These are phyloP conservation scores for Paguma larvata DNA, from an alignment of 2,797 vertebrate species.

Conservation along the genomic window DNA sequence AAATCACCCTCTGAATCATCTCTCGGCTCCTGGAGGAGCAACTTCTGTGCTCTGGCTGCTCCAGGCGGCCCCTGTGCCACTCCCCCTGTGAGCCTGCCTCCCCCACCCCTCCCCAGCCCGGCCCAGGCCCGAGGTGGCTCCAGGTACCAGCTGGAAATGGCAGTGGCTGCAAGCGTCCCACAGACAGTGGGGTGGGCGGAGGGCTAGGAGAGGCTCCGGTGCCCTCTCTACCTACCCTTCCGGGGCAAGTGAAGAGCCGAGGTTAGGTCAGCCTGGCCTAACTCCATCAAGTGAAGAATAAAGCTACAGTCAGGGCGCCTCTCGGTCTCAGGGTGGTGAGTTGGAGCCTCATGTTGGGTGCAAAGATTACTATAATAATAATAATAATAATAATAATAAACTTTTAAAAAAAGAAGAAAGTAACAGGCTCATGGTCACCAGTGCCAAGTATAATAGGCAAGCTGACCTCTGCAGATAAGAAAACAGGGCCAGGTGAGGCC, in stretches of 20 bases:
- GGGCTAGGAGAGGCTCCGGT: neutral
- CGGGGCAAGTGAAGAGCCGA: neutral
- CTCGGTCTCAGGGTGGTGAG: neutral
- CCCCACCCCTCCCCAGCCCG: neutral
- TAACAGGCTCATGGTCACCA: neutral
- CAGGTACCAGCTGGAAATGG: conserved; percentile 52
- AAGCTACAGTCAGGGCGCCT: neutral
- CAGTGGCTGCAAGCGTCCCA: conserved; percentile 6
- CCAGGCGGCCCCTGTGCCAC: conserved; percentile 68
- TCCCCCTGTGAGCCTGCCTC: conserved; percentile 29
- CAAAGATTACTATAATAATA: neutral
- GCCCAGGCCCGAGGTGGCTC: neutral
- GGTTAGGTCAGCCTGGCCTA: neutral
- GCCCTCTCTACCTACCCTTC: neutral
- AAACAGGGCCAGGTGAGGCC: neutral
- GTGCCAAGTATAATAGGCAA: neutral
- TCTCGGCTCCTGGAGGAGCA: conserved; percentile 76
- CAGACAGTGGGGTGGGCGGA: neutral
- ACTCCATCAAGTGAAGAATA: neutral
- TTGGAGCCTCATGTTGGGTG: neutral
- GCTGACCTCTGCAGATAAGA: neutral
- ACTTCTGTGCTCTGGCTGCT: conserved; percentile 71
- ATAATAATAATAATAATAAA: neutral
- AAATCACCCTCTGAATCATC: conserved; percentile 86
- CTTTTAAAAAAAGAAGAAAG: neutral